A percentile compares a stretch with the other conserved stretches of the same genome.
These are phyloP conservation scores for Vidua chalybeata DNA, from an alignment of 2,113 vertebrate genomes.

Conservation along the genomic window DNA sequence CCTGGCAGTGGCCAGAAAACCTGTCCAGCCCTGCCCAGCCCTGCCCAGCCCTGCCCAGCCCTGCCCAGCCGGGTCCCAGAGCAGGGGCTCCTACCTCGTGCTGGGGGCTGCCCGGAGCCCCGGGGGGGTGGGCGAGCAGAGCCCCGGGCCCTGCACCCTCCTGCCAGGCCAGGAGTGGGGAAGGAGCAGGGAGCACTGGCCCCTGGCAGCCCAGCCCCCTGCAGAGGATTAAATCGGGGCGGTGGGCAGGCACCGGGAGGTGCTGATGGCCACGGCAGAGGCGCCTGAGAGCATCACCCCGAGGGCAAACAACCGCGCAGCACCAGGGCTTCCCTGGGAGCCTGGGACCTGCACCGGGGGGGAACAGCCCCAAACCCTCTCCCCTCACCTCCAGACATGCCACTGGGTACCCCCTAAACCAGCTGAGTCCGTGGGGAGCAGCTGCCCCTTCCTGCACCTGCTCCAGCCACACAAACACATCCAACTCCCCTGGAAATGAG, in stretches of 20 bases:
- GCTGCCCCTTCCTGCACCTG: neutral
- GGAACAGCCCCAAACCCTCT: accelerated
- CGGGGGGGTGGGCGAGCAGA: accelerated
- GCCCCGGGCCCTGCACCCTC: neutral
- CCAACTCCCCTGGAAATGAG: neutral
- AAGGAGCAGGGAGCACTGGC: accelerated
- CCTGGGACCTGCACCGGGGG: accelerated
- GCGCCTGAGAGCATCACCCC: neutral
- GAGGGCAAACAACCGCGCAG: accelerated
- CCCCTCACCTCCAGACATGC: accelerated
- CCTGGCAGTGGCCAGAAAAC: too few species aligned
- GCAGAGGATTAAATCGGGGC: accelerated
- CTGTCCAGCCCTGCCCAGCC: too few species aligned
- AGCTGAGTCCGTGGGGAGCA: accelerated
- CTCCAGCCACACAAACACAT: neutral
- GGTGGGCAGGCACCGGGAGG: neutral
- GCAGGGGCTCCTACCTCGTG: neutral
- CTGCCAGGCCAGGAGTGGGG: accelerated
- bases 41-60: too few species aligned
- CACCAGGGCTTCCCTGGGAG: accelerated
- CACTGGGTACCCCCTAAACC: neutral
- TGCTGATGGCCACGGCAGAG: neutral
- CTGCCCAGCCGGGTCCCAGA: accelerated
- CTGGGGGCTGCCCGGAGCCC: accelerated
- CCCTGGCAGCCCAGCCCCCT: accelerated